These are phyloP conservation scores for Spodoptera litura DNA, from an alignment of 1,140 invertebrate species.

Conservation along the genomic window DNA sequence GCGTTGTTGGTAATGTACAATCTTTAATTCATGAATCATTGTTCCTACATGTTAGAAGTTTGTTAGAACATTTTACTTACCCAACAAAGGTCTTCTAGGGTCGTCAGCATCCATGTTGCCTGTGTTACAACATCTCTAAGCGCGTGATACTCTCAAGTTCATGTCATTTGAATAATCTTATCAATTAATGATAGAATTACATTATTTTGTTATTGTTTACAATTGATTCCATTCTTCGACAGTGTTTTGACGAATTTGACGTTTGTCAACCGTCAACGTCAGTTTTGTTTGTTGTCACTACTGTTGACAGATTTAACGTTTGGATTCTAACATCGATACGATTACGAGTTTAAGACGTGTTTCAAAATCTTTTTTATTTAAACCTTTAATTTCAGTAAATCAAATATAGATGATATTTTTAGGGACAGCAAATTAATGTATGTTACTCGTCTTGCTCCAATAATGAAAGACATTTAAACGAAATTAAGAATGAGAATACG, in stretches of 20 bases:
- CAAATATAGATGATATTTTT: too few species aligned
- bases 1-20: too few species aligned
- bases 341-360: too few species aligned
- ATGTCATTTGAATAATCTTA: conserved; percentile 38
- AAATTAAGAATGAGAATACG: too few species aligned
- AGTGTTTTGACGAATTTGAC: not conserved
- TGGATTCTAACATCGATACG: not conserved
- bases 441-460: too few species aligned
- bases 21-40: not conserved
- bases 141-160: conserved; percentile 20
- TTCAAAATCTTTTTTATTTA: too few species aligned
- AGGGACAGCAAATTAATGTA: too few species aligned
- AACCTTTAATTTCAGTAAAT: too few species aligned
- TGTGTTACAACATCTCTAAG: not conserved
- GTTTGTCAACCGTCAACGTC: not conserved
- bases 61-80: conserved; percentile 52
- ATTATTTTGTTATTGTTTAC: conserved; percentile 41
- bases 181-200: conserved; percentile 30
- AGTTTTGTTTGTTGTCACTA: not conserved
- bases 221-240: not conserved
- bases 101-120: conserved; percentile 69
- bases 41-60: not conserved
- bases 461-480: too few species aligned
- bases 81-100: conserved; percentile 68
- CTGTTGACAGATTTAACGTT: not conserved